phyloP scores from a whole-genome alignment of 2,888 invertebrate genomes.

The Steinernema carpocapsae region DNA sequence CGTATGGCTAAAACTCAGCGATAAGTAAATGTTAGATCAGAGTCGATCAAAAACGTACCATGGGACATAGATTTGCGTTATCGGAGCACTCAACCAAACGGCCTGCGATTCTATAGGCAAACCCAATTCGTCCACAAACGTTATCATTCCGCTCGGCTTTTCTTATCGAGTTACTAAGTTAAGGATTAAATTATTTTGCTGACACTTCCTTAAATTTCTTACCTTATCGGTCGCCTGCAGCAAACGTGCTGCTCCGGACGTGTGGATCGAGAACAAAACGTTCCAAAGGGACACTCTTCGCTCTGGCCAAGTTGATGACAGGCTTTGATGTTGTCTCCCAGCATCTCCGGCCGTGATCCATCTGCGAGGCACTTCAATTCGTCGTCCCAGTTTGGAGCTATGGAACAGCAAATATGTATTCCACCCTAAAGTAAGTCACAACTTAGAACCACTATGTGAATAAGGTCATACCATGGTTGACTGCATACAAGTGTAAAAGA shows the following conservation, averaged over 20 bases:
- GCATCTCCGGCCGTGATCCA: neutral
- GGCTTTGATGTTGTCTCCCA: neutral
- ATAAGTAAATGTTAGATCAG: too few relatives aligned
- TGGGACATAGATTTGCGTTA: slow-evolving; percentile 40
- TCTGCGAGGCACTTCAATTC: slow-evolving; percentile 11
- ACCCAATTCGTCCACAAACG: neutral
- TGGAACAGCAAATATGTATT: slow-evolving; percentile 49
- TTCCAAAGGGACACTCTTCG: neutral
- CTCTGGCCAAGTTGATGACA: neutral
- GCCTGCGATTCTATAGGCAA: neutral
- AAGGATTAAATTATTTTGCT: neutral
- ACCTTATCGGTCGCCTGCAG: neutral
- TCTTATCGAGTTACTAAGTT: neutral
- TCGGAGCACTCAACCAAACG: slow-evolving; percentile 45
- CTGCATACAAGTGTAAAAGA: slow-evolving; percentile 59
- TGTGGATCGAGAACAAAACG: slow-evolving; percentile 11
- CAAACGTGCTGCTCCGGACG: neutral
- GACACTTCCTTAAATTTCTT: neutral
- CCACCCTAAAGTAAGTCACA: slow-evolving; percentile 39
- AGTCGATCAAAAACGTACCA: slow-evolving; percentile 11
- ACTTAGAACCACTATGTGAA: neutral
- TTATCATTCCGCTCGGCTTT: neutral
- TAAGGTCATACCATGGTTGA: slow-evolving; percentile 53
- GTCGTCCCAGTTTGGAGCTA: slow-evolving; percentile 9
- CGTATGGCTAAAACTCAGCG: slow-evolving; percentile 42